Evolutionary conservation across 2,113 vertebrate species (phyloP), one percentile per base, ranked within the genome.

Genomic region (Phycodurus eques): DNA sequence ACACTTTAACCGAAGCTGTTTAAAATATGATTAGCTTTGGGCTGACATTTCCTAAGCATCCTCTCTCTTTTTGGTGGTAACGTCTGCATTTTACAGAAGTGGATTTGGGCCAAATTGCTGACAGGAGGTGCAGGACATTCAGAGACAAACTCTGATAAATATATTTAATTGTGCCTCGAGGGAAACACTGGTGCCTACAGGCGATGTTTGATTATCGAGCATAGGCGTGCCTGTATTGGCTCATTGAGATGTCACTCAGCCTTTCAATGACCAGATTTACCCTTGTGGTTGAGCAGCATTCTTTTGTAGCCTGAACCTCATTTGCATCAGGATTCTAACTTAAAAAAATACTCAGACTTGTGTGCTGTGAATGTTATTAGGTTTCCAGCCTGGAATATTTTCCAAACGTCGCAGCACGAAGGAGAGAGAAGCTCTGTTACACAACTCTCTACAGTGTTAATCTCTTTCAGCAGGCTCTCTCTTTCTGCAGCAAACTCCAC

Each of bases 121-220:
- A 31, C 54, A 20, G 62, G 62, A 7, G 22, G 67, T 22, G 64
- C 74, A 10, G 31, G 51, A 56, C 80, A 74, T 73, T 80, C 79
- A 68, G 67, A 74, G 67, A 73, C 73, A 74, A 83, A 79, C 69
- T 72, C 67, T 10, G 75, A 84, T 78, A 76, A 87, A 88, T 80
- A 76, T 71, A 85, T 87, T 81, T 81, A 87, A 88, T 88, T 84
- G 78, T 67, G 71, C 83, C 83, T 62, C 2, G 19, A 27, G 71
- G 78, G 84, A 76, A 76, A 76, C 51, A 35, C 22, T 1, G 13
- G 0, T 57, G 49, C 79, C 70, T 69, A 49, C 83, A 68, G 73
- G 81, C 65, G 64, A 73, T 73, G 22, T 73, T 75, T 77, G 0
- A 77, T 75, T 70, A 75, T 76, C 8, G 20, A 59, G 27, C 8